A percentile compares a stretch with the other conserved stretches of the same genome.
Conservation (phyloP, 2,797 vertebrate genomes). For the Pelochelys cantorii region DNA sequence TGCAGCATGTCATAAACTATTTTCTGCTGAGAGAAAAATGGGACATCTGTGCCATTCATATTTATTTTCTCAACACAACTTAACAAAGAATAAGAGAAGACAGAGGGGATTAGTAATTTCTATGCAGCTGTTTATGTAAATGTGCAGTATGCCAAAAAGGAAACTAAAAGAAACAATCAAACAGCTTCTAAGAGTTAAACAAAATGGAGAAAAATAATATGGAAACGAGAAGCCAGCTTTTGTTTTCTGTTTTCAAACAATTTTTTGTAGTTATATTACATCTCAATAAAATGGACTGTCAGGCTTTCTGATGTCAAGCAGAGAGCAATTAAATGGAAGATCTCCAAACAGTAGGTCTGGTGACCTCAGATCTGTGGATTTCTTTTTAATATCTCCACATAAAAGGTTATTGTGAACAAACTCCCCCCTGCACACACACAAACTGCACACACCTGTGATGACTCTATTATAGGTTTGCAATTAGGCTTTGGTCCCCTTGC, state of each 20-base stretch:
- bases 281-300: neutral
- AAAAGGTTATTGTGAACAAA: slow-evolving; percentile 41
- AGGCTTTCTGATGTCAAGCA: accelerated
- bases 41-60: slow-evolving; percentile 62
- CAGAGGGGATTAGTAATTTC: slow-evolving; percentile 50
- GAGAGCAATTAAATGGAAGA: slow-evolving; percentile 5
- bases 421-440: neutral
- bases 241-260: slow-evolving; percentile 44
- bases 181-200: slow-evolving; percentile 58
- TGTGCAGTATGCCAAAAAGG: slow-evolving; percentile 29
- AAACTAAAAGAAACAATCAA: slow-evolving; percentile 70
- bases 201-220: slow-evolving; percentile 64
- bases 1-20: slow-evolving; percentile 68
- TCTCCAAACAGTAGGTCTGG: slow-evolving; percentile 6
- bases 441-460: slow-evolving; percentile 59
- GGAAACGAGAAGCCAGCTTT: slow-evolving; percentile 45
- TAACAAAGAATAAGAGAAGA: slow-evolving; percentile 68
- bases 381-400: slow-evolving; percentile 43
- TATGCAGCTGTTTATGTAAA: slow-evolving; percentile 62
- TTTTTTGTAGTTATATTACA: neutral
- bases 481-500: slow-evolving; percentile 33
- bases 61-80: slow-evolving; percentile 74
- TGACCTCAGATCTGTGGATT: slow-evolving; percentile 48
- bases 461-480: slow-evolving; percentile 57
- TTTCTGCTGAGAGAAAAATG: slow-evolving; percentile 47